Evolutionary conservation across 2,797 vertebrate species (phyloP).

Genomic region (Buceros bicornis): DNA sequence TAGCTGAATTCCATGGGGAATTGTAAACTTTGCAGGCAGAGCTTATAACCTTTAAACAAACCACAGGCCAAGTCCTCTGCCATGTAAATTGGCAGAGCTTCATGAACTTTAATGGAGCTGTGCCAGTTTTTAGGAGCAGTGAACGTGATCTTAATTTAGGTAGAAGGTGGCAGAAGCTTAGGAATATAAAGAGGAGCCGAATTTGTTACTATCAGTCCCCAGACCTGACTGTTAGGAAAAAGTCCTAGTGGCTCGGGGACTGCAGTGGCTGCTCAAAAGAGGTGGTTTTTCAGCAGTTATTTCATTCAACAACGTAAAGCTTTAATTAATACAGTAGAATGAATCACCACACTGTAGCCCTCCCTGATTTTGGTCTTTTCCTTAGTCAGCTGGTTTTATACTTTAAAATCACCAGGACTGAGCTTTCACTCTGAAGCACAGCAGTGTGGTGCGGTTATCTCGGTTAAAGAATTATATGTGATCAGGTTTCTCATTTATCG

Average conservation of each 20-base stretch:
- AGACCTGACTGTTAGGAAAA: not conserved
- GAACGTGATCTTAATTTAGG: not conserved
- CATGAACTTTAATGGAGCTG: constrained; percentile 6
- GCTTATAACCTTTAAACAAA: constrained; percentile 46
- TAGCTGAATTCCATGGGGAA: not conserved
- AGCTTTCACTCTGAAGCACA: not conserved
- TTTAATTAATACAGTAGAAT: not conserved
- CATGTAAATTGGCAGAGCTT: constrained; percentile 36
- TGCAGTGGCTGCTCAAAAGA: not conserved
- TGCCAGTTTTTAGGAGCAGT: not conserved
- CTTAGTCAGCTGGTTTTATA: not conserved
- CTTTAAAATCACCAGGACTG: not conserved
- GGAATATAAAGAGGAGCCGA: not conserved
- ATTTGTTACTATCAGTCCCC: not conserved
- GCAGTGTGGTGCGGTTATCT: not conserved
- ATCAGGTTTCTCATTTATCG: not conserved
- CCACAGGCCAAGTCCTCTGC: not conserved
- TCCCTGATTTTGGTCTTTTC: not conserved
- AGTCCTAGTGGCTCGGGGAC: not conserved
- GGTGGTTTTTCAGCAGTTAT: not conserved
- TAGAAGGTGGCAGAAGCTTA: not conserved
- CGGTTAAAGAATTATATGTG: not conserved
- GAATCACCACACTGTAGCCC: not conserved
- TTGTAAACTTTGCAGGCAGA: not conserved
- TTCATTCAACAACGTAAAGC: not conserved